These are phyloP conservation scores for Poeciliopsis turneri DNA, from an alignment of 2,797 vertebrate genomes.

Conservation along the genomic window DNA sequence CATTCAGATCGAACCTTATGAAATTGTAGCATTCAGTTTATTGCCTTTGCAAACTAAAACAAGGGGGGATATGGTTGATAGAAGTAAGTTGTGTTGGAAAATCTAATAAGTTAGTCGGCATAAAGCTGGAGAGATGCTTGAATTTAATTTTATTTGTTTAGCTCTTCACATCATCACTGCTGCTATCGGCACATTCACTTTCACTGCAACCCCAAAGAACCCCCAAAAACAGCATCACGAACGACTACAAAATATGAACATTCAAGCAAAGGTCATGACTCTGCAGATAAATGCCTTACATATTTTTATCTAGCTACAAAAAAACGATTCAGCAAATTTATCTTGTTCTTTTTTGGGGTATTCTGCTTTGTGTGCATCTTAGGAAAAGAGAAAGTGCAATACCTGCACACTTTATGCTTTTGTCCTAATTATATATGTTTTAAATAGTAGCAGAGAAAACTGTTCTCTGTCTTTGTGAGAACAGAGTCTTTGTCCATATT, in stretches of 20 bases:
- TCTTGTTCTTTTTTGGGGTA: neutral
- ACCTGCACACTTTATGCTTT: neutral
- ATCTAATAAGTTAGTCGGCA: neutral
- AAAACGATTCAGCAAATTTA: neutral
- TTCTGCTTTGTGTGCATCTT: neutral
- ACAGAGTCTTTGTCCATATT: neutral
- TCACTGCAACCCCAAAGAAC: neutral
- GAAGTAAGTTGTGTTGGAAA: neutral
- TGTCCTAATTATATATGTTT: neutral
- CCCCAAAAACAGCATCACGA: neutral
- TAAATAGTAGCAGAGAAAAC: neutral
- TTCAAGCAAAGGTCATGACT: neutral
- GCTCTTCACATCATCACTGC: neutral
- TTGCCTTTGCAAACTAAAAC: conserved; percentile 1
- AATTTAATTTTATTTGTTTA: neutral
- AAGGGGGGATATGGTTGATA: neutral
- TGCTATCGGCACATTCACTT: neutral
- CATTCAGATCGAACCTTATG: neutral
- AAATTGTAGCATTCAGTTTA: no score
- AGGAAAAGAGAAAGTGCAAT: neutral
- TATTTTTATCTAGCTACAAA: neutral
- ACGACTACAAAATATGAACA: neutral
- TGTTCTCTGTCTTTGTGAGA: neutral
- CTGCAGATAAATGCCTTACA: neutral
- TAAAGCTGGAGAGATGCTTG: neutral